Base-by-base conservation (phyloP, 2,797 vertebrate genomes). In the Gymnocypris eckloni region DNA sequence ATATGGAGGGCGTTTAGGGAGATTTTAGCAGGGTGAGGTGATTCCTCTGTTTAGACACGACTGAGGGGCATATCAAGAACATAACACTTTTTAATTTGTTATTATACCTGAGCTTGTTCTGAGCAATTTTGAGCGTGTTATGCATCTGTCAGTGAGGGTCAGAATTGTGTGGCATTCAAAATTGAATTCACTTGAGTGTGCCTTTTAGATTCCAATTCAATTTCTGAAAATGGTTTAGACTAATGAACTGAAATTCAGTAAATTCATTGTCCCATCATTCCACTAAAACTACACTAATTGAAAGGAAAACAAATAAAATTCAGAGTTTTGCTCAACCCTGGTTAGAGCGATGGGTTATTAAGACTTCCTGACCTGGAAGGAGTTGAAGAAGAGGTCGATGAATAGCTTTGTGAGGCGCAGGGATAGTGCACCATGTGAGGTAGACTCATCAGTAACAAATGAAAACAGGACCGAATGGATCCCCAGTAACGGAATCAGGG, bases 381-480 rank as follows among this genome's bases (percentile, higher is more conserved):
- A 99, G 92, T 97, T 97, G 90, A 99, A 93, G 92, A 98, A 97
- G 83, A 99, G 97, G 90, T 98, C 98, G 0, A 96, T 97, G 93
- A 98, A 97, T 88, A 99, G 96, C 89, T 98, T 99, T 89, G 96
- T 94, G 0, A 97, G 94, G 85, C 97, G 97, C 88, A 99, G 92
- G 0, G 94, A 91, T 5, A 97, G 93, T 1, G 96, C 96, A 12
- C 90, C 84, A 15, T 91, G 88, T 79, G 86, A 87, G 16, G 97
- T 97, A 0, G 97, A 96, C 92, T 99, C 98, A 0, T 99, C 98
- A 0, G 95, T 97, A 90, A 98, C 89, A 0, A 98, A 97, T 82
- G 97, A 97, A 0, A 98, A 98, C 90, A 98, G 94, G 90, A 99
- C 95, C 84, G 97, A 96, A 2, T 99, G 98, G 92, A 99, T 97